These are phyloP conservation scores for Panorpa germanica DNA, from an alignment of 2,888 invertebrate genomes.

Conservation along the genomic window DNA sequence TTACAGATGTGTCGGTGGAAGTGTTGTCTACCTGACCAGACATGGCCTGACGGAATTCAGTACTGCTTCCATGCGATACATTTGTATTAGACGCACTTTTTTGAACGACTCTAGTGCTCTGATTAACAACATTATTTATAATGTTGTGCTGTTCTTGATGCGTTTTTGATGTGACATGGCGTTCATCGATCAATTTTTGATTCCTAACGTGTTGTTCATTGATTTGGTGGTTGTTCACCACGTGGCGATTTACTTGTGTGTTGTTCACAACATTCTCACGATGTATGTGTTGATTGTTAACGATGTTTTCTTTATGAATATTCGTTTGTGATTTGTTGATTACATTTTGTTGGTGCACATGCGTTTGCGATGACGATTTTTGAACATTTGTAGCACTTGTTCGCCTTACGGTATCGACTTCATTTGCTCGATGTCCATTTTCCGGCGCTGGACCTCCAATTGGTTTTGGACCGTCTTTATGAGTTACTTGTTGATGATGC, in stretches of 20 bases:
- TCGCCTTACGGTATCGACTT: slow-evolving; percentile 5
- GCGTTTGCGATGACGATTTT: slow-evolving; percentile 21
- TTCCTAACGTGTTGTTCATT: too few species aligned
- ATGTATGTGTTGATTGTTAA: slow-evolving; percentile 8
- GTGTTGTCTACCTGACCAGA: slow-evolving; percentile 12
- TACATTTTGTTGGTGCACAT: slow-evolving; percentile 13
- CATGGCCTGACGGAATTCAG: slow-evolving; percentile 33
- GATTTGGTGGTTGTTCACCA: too few species aligned
- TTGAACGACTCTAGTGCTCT: too few species aligned
- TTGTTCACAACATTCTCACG: slow-evolving; percentile 5
- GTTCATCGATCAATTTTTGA: too few species aligned
- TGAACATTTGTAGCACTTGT: slow-evolving; percentile 13
- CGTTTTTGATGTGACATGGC: slow-evolving; percentile 15
- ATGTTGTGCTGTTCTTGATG: slow-evolving; percentile 2
- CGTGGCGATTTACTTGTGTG: slow-evolving; percentile 7
- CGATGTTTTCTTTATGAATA: slow-evolving; percentile 12
- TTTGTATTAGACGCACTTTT: slow-evolving; percentile 13
- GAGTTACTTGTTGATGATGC: slow-evolving; percentile 10
- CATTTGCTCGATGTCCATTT: slow-evolving; percentile 7
- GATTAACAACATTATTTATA: too few species aligned
- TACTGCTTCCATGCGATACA: slow-evolving; percentile 26
- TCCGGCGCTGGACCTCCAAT: slow-evolving; percentile 1
- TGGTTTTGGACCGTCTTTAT: slow-evolving; percentile 6
- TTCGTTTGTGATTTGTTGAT: slow-evolving; percentile 15
- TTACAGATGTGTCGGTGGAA: not conserved